Evolutionary conservation across 1,140 invertebrate species (phyloP).

Genomic region (Drosophila lacteicornis): DNA sequence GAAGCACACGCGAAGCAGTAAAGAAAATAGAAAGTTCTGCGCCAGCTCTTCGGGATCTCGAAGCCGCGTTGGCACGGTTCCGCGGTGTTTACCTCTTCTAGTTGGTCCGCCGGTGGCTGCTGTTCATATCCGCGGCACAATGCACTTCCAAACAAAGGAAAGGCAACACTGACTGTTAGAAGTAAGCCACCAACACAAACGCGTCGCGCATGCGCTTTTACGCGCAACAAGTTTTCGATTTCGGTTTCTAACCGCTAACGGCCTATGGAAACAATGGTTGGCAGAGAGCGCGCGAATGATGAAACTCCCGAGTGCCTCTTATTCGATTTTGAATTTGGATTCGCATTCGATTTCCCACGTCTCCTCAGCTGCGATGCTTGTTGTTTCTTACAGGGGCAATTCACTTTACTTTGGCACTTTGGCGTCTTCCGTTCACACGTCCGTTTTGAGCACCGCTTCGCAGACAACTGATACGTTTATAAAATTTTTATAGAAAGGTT

Average conservation of each 20-base stretch:
- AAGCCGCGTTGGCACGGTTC: conserved; percentile 2
- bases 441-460: conserved; percentile 81
- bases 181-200: conserved; percentile 53
- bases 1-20: conserved; percentile 62
- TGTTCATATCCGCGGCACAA: conserved; percentile 16
- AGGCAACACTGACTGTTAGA: conserved; percentile 54
- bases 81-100: conserved; percentile 37
- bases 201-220: conserved; percentile 54
- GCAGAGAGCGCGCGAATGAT: conserved; percentile 9
- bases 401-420: conserved; percentile 9
- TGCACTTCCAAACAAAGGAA: conserved; percentile 65
- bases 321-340: conserved; percentile 19
- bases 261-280: neutral
- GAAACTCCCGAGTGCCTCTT: conserved; percentile 7
- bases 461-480: conserved; percentile 84
- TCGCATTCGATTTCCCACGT: conserved; percentile 47
- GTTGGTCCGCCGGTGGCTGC: conserved; percentile 18
- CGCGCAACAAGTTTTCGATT: conserved; percentile 54
- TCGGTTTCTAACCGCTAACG: conserved; percentile 6
- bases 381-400: conserved; percentile 16
- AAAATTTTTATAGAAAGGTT: conserved; percentile 83
- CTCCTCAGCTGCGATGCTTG: conserved; percentile 6
- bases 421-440: conserved; percentile 71
- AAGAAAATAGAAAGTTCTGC: conserved; percentile 84
- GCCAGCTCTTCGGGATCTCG: conserved; percentile 8